Conservation (phyloP, 2,888 invertebrate species). For the Patella depressa region DNA sequence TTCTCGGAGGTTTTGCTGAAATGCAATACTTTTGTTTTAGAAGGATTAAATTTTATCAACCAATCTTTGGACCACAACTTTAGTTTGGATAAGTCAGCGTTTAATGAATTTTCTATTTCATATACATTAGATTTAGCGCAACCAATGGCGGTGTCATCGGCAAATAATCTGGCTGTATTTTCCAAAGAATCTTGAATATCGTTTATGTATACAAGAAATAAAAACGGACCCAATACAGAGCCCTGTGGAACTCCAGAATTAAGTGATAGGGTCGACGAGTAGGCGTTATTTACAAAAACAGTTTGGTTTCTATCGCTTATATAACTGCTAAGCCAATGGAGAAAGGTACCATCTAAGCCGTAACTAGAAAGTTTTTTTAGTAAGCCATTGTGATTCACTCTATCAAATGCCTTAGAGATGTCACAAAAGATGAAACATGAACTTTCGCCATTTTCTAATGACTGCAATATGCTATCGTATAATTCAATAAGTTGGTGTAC, state of each 20-base stretch:
- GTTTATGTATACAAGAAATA: conserved; percentile 30
- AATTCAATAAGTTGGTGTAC: neutral
- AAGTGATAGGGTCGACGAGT: neutral
- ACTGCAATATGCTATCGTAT: neutral
- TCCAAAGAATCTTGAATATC: conserved; percentile 14
- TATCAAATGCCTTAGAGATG: neutral
- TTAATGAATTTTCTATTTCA: conserved; percentile 19
- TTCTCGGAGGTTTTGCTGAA: neutral
- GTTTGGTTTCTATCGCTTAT: neutral
- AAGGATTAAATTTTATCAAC: conserved; percentile 24
- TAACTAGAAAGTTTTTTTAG: neutral
- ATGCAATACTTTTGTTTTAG: conserved; percentile 20
- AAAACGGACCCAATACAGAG: conserved; percentile 23
- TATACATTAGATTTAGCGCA: neutral
- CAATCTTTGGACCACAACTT: conserved; percentile 9
- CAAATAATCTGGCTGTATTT: conserved; percentile 18
- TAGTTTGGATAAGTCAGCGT: conserved; percentile 16
- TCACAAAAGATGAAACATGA: neutral
- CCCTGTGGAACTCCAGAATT: conserved; percentile 23
- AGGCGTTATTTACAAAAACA: neutral
- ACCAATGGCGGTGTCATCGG: conserved; percentile 21
- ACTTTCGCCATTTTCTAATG: neutral
- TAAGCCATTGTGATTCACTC: neutral
- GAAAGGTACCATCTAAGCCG: neutral
- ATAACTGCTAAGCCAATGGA: neutral